A percentile compares a stretch with the other conserved stretches of the same genome.
phyloP scores from a whole-genome alignment of 1,140 invertebrate species.

The Papilio aristodemus region DNA sequence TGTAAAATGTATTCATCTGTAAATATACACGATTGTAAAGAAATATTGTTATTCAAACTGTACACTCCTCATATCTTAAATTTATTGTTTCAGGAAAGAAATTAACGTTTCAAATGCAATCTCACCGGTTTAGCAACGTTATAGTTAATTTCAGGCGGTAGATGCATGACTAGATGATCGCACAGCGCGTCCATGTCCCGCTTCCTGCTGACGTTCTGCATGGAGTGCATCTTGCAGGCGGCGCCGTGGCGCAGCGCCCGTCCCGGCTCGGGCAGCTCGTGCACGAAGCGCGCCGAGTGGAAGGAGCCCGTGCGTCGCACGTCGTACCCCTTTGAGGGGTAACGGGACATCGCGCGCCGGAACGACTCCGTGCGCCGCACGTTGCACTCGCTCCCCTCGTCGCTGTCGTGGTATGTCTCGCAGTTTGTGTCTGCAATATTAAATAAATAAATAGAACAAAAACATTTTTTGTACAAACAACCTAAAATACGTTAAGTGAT shows the following conservation, averaged over 20 bases:
- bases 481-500: no score
- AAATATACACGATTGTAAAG: neutral
- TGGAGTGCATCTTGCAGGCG: conserved; percentile 64
- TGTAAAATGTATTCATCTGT: conserved; percentile 75
- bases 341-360: conserved; percentile 59
- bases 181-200: conserved; percentile 64
- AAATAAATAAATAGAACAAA: no score
- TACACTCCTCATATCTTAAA: neutral
- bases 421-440: conserved; percentile 49
- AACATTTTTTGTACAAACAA: no score
- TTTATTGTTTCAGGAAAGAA: no score
- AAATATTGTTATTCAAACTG: no score
- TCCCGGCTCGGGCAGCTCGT: conserved; percentile 52
- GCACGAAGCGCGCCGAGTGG: conserved; percentile 64
- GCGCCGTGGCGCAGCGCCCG: conserved; percentile 46
- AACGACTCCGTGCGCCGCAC: conserved; percentile 69
- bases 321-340: conserved; percentile 63
- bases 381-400: conserved; percentile 72
- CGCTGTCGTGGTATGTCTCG: conserved; percentile 69
- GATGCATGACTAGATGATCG: conserved; percentile 68
- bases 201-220: conserved; percentile 68
- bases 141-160: conserved; percentile 66
- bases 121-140: conserved; percentile 64
- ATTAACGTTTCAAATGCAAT: neutral
- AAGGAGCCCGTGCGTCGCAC: conserved; percentile 68